A percentile compares a stretch with the other conserved stretches of the same genome.
phyloP scores from a whole-genome alignment of 2,113 vertebrate genomes.

The Genyomyrus donnyi region DNA sequence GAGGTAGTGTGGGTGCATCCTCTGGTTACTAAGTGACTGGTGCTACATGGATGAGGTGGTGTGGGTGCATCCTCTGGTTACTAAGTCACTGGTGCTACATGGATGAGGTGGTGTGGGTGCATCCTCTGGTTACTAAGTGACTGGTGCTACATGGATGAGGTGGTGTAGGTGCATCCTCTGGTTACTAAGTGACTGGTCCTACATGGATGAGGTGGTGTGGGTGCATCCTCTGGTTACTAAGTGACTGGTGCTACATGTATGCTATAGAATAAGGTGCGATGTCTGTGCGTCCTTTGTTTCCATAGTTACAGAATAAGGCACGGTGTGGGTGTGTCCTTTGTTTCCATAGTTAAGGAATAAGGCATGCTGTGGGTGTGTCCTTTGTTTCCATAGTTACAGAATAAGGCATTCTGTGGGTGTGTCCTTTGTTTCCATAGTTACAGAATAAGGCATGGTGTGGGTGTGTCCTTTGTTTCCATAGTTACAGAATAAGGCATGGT shows the following conservation, averaged over 20 bases:
- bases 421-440: not conserved
- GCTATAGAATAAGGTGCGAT: too few relatives aligned
- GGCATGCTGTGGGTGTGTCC: not conserved
- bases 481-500: not conserved
- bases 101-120: not conserved
- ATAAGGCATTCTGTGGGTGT: not conserved
- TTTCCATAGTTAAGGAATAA: not conserved
- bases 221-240: too few relatives aligned
- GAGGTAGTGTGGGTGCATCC: not conserved
- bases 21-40: not conserved
- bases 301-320: not conserved
- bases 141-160: too few relatives aligned
- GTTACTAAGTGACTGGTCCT: too few relatives aligned
- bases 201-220: too few relatives aligned
- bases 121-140: too few relatives aligned
- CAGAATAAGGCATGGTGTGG: not conserved
- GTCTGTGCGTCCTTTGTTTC: not conserved
- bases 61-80: not conserved
- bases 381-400: not conserved
- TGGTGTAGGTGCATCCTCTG: too few relatives aligned
- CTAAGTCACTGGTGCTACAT: not conserved
- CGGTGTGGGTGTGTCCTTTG: not conserved
- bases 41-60: not conserved
- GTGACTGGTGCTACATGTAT: too few relatives aligned
- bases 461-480: not conserved